Conservation (phyloP, 2,797 vertebrate species). For the Lates japonicus region DNA sequence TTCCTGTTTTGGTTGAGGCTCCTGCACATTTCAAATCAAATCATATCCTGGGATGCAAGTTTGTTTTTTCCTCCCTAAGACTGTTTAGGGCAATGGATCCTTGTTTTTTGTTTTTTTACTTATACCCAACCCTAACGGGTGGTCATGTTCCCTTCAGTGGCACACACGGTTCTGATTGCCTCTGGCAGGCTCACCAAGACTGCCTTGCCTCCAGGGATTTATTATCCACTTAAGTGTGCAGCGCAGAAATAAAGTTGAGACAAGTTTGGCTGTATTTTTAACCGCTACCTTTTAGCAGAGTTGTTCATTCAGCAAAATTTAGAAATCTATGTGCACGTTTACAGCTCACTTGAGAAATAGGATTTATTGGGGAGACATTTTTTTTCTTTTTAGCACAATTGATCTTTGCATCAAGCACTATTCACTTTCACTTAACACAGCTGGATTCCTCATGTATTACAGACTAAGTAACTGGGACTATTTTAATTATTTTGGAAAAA, state of each 20-base stretch:
- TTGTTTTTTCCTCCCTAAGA: constrained; percentile 41
- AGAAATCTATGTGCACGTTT: not conserved
- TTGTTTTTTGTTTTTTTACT: not conserved
- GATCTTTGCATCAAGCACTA: not conserved
- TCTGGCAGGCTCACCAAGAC: not conserved
- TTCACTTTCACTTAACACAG: constrained; percentile 16
- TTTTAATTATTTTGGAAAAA: not conserved
- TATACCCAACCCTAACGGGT: not conserved
- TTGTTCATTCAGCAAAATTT: constrained; percentile 1
- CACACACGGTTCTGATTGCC: constrained; percentile 3
- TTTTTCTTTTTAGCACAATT: constrained; percentile 17
- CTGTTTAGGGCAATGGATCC: constrained; percentile 8
- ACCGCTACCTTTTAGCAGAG: not conserved
- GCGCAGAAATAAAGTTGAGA: not conserved
- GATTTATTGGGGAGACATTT: constrained; percentile 19
- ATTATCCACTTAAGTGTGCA: constrained; percentile 14
- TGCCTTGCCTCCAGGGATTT: not conserved
- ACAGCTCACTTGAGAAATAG: not conserved
- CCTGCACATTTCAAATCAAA: constrained; percentile 42
- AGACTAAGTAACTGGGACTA: not conserved
- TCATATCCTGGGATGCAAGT: constrained; percentile 50
- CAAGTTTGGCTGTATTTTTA: constrained; percentile 2
- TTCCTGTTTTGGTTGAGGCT: constrained; percentile 57
- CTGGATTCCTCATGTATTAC: not conserved
- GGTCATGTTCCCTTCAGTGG: not conserved